Conservation (phyloP, 2,888 invertebrate genomes). For the Adelognathus sp. region DNA sequence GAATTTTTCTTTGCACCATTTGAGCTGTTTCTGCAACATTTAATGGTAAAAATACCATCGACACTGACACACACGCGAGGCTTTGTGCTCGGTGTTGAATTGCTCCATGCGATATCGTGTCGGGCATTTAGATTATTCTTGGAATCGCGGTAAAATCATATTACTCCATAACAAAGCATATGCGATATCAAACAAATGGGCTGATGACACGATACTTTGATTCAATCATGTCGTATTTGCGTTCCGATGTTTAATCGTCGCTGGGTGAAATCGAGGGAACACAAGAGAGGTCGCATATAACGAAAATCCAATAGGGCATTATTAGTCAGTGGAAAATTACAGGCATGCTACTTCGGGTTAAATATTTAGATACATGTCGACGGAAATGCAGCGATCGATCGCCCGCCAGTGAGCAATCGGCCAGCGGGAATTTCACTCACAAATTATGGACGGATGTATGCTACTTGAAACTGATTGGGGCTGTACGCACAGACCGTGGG, state of each 20-base stretch:
- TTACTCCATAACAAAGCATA: background rate
- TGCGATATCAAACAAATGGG: background rate
- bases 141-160: background rate
- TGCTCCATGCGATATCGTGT: background rate
- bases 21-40: background rate
- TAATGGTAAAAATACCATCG: background rate
- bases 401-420: conserved; percentile 32
- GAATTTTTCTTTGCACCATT: no score
- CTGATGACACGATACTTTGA: background rate
- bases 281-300: background rate
- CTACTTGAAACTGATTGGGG: background rate
- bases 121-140: background rate
- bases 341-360: background rate
- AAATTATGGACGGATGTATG: conserved; percentile 22
- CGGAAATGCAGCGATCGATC: conserved; percentile 20
- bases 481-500: background rate
- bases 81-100: background rate
- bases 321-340: background rate
- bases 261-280: background rate
- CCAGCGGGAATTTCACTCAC: conserved; percentile 3
- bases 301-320: background rate
- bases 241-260: background rate
- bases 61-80: background rate
- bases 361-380: background rate
- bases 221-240: background rate